These are phyloP conservation scores for Dicaeum eximium DNA, from an alignment of 2,113 vertebrate genomes.

Conservation along the genomic window DNA sequence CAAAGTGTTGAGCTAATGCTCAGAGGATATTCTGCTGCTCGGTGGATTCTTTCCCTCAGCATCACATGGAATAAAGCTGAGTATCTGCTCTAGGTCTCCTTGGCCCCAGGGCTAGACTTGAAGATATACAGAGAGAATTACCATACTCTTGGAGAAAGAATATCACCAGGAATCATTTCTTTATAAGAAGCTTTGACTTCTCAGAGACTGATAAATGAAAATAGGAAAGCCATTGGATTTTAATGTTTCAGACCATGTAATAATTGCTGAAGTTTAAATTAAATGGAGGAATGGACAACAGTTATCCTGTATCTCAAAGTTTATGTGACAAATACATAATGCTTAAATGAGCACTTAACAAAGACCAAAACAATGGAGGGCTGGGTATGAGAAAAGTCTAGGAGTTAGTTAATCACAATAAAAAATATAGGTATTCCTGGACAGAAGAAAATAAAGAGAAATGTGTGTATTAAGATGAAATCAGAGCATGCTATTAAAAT, in stretches of 20 bases:
- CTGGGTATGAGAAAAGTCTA: not conserved
- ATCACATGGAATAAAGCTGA: not conserved
- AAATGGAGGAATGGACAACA: not conserved
- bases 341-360: not conserved
- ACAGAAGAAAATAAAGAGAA: not conserved
- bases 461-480: not conserved
- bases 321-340: not conserved
- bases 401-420: not conserved
- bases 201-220: not conserved
- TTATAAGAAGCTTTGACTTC: not conserved
- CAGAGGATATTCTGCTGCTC: not conserved
- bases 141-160: not conserved
- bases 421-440: not conserved
- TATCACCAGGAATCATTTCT: not conserved
- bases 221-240: not conserved
- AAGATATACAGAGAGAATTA: not conserved
- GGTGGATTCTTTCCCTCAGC: not conserved
- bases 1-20: not conserved
- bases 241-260: not conserved
- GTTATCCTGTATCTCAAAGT: not conserved
- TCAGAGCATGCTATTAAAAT: not conserved
- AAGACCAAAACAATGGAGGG: not conserved
- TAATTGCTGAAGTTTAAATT: not conserved
- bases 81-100: not conserved
- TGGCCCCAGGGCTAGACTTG: not conserved